Conservation (phyloP, 2,113 vertebrate genomes). For the Leucopsar rothschildi region DNA sequence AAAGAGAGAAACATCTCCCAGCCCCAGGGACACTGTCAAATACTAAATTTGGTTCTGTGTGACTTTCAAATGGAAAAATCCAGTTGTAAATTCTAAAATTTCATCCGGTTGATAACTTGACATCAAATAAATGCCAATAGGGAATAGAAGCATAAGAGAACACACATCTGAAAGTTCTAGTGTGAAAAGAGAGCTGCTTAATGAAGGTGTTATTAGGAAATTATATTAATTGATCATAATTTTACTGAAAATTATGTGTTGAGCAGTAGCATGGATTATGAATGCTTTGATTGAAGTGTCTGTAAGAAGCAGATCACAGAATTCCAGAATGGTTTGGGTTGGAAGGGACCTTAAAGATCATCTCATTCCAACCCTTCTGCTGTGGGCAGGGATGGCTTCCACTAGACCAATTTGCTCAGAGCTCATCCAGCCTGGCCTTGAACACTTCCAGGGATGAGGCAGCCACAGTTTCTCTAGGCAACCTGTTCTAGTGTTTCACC, state of each 20-base stretch:
- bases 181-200: neutral
- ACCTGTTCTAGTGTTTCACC: accelerated
- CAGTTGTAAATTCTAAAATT: neutral
- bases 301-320: neutral
- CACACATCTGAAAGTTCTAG: neutral
- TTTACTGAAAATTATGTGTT: neutral
- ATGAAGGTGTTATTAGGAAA: neutral
- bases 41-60: neutral
- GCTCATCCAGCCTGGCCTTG: neutral
- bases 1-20: neutral
- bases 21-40: neutral
- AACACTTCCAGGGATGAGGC: neutral
- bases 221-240: neutral
- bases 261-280: neutral
- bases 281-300: neutral
- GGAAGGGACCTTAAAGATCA: neutral
- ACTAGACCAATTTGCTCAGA: neutral
- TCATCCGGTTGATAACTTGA: neutral
- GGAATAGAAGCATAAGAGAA: neutral
- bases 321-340: neutral
- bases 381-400: neutral
- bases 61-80: neutral
- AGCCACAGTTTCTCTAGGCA: neutral
- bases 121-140: neutral
- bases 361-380: neutral